These are phyloP conservation scores for Cotesia chilonis DNA, from an alignment of 1,140 invertebrate genomes.

Conservation along the genomic window DNA sequence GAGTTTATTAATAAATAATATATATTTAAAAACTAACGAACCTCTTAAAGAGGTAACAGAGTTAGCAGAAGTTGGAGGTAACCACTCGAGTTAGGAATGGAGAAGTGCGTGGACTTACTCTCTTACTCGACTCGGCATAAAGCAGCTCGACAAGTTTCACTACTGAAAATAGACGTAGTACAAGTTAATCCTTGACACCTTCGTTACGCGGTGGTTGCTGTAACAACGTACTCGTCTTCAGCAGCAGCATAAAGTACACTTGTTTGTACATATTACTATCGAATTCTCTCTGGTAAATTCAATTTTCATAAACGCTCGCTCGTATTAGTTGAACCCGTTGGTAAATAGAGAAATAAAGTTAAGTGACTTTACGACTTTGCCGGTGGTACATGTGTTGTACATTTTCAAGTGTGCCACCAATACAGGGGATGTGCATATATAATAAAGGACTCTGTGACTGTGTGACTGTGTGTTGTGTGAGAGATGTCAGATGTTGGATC, in stretches of 20 bases:
- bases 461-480: too few species aligned
- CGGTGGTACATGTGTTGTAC: too few species aligned
- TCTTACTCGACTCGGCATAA: background rate
- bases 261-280: slow-evolving; percentile 7
- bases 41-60: too few species aligned
- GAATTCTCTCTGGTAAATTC: slow-evolving; percentile 3
- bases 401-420: too few species aligned
- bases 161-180: slow-evolving; percentile 28
- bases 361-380: slow-evolving; percentile 1
- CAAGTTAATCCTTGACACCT: slow-evolving; percentile 31
- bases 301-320: slow-evolving; percentile 12
- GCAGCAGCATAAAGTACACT: too few species aligned
- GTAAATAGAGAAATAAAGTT: too few species aligned
- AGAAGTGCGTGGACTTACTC: slow-evolving; percentile 4
- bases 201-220: slow-evolving; percentile 20
- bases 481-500: background rate
- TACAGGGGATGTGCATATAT: too few species aligned
- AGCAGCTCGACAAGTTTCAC: slow-evolving; percentile 25
- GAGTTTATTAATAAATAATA: too few species aligned
- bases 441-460: too few species aligned
- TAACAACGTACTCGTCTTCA: too few species aligned
- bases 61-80: background rate
- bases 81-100: background rate
- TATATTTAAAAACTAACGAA: too few species aligned
- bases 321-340: too few species aligned